Conservation (phyloP, 1,140 invertebrate genomes). For the Phthorimaea operculella region DNA sequence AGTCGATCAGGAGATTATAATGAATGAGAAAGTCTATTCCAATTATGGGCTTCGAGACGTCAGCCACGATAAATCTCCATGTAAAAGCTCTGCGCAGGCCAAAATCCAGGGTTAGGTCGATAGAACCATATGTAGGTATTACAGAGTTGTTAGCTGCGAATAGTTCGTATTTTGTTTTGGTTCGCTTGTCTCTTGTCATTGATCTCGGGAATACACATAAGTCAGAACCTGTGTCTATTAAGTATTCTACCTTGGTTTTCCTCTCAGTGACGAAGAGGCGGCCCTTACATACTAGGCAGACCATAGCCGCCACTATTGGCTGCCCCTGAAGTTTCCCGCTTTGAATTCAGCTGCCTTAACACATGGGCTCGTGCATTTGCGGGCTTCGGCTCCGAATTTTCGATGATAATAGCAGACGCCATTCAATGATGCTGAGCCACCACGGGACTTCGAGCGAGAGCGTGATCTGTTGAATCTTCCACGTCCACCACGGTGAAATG, state of each 20-base stretch:
- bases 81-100: background rate
- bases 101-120: background rate
- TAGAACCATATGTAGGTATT: background rate
- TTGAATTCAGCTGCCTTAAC: too few relatives aligned
- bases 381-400: background rate
- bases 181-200: background rate
- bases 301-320: background rate
- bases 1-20: background rate
- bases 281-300: background rate
- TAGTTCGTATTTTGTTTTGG: background rate
- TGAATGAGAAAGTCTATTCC: background rate
- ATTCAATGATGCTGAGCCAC: background rate
- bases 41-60: slow-evolving; percentile 1
- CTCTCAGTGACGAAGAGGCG: too few relatives aligned
- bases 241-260: background rate
- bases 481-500: background rate
- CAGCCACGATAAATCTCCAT: background rate
- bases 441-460: background rate
- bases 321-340: background rate
- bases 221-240: background rate
- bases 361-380: background rate
- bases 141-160: background rate
- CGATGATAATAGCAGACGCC: background rate
- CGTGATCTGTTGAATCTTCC: background rate
- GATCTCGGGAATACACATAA: background rate